Evolutionary conservation across 1,140 invertebrate species (phyloP), one percentile per base, ranked within the genome.

Genomic region (Platyscapa corneri): DNA sequence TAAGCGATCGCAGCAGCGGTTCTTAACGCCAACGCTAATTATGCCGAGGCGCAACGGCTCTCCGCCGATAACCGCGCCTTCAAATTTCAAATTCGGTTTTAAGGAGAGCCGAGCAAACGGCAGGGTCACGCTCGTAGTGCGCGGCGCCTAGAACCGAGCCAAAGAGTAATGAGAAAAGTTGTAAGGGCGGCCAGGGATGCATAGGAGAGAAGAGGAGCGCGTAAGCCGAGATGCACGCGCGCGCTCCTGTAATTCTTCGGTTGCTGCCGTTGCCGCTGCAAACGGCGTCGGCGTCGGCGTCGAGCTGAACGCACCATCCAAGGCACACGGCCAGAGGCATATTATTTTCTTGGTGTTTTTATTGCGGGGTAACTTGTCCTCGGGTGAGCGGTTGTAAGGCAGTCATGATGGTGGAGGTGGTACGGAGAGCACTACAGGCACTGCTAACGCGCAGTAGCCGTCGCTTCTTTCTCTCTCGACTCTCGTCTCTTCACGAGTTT

Each of bases 341-440:
- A 93, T 93, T 92, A 93, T 93, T 93, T 93, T 91, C 92, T 93
- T 89, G 89, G 88, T 92, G 90, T 93, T 93, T 93, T 93, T 93
- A 93, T 93, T 93, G 92, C 91, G 88, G 92, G 90, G 91, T 93
- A 93, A 93, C 93, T 93, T 93, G 92, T 93, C 93, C 93, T 93
- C 93, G 91, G 90, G 91, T 92, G 92, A 93, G 91, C 92, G 89
- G 90, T 88, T 86, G 90, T 90, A 90, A 64, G 70, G 34, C 89
- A 90, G 90, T 88, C 89, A 90, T 89, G 89, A 90, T 90, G 88
- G 90, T 89, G 90, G 91, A 91, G 89, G 90, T 92, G 89, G 90
- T 87, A 88, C 86, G 87, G 87, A 87, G 90, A 90, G 91, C 92
- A 92, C 91, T 92, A 91, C 91, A 90, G 89, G 90, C 92, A 90